Evolutionary conservation across 2,113 vertebrate species (phyloP).

Genomic region (Lates calcarifer): DNA sequence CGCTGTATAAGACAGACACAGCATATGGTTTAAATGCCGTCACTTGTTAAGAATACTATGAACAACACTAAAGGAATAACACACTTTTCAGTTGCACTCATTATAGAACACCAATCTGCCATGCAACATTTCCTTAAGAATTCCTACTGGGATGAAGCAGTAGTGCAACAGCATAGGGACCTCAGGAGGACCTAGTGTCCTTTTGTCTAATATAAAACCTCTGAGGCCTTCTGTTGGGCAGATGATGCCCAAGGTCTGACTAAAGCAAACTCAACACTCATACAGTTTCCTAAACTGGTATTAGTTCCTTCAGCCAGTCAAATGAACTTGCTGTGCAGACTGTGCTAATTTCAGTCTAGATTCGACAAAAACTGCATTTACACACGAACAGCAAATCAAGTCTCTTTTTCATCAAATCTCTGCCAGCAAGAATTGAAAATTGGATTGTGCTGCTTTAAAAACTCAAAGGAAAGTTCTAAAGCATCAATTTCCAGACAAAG

Average conservation of each 20-base stretch:
- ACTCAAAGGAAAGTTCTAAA: not conserved
- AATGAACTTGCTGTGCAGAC: not conserved
- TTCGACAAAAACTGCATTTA: constrained; percentile 17
- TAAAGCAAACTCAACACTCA: constrained; percentile 14
- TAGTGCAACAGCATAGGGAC: constrained; percentile 36
- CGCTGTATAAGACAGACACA: constrained; percentile 32
- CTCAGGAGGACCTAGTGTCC: constrained; percentile 10
- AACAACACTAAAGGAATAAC: constrained; percentile 29
- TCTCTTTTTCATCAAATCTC: not conserved
- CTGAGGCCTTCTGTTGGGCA: constrained; percentile 53
- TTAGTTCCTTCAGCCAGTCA: not conserved
- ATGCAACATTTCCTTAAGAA: not conserved
- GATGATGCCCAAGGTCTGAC: constrained; percentile 57
- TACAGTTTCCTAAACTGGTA: not conserved
- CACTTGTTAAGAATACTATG: constrained; percentile 44
- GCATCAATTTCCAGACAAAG: not conserved
- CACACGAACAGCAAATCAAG: not conserved
- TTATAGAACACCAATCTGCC: constrained; percentile 2
- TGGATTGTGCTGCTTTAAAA: constrained; percentile 6
- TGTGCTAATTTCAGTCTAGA: not conserved
- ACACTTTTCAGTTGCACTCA: constrained; percentile 17
- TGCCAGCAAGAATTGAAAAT: constrained; percentile 1
- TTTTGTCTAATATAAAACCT: constrained; percentile 29
- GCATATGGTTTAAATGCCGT: constrained; percentile 41
- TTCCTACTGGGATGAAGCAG: constrained; percentile 20